These are phyloP conservation scores for Graphium colonna DNA, from an alignment of 2,888 invertebrate genomes.

Conservation along the genomic window DNA sequence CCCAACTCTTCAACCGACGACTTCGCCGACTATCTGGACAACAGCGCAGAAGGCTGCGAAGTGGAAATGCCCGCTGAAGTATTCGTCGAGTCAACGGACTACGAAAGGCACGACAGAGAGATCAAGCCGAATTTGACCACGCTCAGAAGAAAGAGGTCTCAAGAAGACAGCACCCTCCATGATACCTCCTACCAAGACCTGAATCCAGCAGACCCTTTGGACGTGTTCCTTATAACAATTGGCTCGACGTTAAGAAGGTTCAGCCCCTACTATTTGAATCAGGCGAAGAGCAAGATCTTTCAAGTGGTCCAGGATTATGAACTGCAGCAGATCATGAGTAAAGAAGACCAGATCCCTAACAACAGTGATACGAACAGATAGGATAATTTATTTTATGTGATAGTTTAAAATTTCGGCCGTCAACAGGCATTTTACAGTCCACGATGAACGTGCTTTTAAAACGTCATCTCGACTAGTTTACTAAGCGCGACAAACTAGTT, in stretches of 20 bases:
- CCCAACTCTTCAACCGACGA: conserved; percentile 37
- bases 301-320: conserved; percentile 72
- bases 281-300: conserved; percentile 70
- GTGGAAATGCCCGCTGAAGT: conserved; percentile 46
- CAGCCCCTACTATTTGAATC: conserved; percentile 62
- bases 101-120: conserved; percentile 36
- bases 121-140: conserved; percentile 39
- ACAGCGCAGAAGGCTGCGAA: conserved; percentile 36
- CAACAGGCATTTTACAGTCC: too few species aligned
- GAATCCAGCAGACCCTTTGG: conserved; percentile 54
- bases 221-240: conserved; percentile 61
- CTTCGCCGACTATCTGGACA: conserved; percentile 46
- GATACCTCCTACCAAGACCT: conserved; percentile 41
- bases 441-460: too few species aligned
- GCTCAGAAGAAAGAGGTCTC: conserved; percentile 31
- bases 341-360: conserved; percentile 36
- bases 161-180: conserved; percentile 28
- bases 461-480: too few species aligned
- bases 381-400: background rate
- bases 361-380: conserved; percentile 39
- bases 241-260: conserved; percentile 61
- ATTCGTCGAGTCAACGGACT: conserved; percentile 39
- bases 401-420: too few species aligned
- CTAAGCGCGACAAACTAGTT: too few species aligned
- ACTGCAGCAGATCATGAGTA: conserved; percentile 58